Percentiles rank a stretch among this genome's conserved stretches.
Conservation (phyloP, 2,113 vertebrate genomes). For the Vireo altiloquus region DNA sequence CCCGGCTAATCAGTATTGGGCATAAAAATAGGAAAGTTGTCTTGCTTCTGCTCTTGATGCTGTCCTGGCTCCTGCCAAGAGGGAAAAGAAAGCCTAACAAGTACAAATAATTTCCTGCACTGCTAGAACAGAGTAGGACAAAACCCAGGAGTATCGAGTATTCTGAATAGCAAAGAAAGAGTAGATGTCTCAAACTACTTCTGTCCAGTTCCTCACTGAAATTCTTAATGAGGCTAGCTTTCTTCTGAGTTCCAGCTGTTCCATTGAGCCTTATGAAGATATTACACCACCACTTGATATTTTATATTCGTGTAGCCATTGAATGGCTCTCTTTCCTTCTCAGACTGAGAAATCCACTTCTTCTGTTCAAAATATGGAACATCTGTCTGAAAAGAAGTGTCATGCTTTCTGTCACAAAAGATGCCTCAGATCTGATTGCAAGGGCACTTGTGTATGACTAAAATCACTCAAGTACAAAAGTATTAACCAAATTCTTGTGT, state of each 20-base stretch:
- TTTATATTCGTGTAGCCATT: background rate
- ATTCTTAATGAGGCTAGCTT: background rate
- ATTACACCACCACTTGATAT: background rate
- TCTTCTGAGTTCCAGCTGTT: background rate
- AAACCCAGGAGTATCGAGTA: background rate
- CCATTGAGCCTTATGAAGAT: background rate
- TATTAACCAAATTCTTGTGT: constrained; percentile 23
- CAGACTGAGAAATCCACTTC: background rate
- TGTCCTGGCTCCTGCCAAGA: background rate
- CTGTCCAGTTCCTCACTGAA: background rate
- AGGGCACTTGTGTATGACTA: constrained; percentile 36
- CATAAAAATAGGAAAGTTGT: background rate
- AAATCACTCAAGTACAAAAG: constrained; percentile 36
- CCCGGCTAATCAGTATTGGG: background rate
- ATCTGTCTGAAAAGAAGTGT: constrained; percentile 20
- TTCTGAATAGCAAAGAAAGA: background rate
- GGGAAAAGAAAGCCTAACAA: background rate
- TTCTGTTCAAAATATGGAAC: constrained; percentile 3
- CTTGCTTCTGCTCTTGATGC: background rate
- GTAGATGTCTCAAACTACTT: background rate
- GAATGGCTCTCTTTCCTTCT: background rate
- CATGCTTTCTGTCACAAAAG: background rate
- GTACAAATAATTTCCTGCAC: background rate
- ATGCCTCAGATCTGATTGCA: constrained; percentile 50
- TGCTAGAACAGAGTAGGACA: background rate